Percentiles rank a stretch among this genome's conserved stretches.
Conservation (phyloP, 2,113 vertebrate species). For the Lycaon pictus region DNA sequence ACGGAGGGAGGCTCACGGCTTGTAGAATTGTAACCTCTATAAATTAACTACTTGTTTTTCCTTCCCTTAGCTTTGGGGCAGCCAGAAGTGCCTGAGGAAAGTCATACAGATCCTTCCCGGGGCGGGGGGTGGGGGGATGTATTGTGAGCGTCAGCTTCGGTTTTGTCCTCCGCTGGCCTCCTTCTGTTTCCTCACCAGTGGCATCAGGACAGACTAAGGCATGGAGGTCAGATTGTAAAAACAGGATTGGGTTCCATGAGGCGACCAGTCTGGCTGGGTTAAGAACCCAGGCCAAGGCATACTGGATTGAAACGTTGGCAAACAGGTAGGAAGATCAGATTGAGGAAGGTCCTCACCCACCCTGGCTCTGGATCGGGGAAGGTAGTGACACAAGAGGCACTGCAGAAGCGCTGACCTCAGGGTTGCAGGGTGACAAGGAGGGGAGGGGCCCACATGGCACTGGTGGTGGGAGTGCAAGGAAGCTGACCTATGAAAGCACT, state of each 20-base stretch:
- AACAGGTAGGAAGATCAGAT: neutral
- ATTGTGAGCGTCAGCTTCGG: no score
- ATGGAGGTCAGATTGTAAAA: neutral
- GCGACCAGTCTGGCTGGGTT: neutral
- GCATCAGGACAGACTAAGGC: neutral
- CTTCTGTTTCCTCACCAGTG: no score
- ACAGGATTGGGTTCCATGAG: neutral
- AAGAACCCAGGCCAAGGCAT: neutral
- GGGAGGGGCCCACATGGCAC: neutral
- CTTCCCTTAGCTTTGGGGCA: no score
- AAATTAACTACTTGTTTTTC: no score
- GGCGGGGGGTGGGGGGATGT: no score
- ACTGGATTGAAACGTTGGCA: neutral
- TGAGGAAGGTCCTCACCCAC: neutral
- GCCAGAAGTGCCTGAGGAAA: no score
- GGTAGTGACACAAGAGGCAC: neutral
- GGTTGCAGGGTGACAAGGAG: neutral
- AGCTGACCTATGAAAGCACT: neutral
- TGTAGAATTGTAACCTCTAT: no score
- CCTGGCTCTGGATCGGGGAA: neutral
- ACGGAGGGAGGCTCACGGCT: no score
- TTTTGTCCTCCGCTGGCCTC: no score
- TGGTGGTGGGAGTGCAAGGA: neutral
- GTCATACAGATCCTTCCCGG: no score
- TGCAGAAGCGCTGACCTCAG: neutral